Evolutionary conservation across 2,113 vertebrate genomes (phyloP).

Genomic region (Anser brachyrhynchus): DNA sequence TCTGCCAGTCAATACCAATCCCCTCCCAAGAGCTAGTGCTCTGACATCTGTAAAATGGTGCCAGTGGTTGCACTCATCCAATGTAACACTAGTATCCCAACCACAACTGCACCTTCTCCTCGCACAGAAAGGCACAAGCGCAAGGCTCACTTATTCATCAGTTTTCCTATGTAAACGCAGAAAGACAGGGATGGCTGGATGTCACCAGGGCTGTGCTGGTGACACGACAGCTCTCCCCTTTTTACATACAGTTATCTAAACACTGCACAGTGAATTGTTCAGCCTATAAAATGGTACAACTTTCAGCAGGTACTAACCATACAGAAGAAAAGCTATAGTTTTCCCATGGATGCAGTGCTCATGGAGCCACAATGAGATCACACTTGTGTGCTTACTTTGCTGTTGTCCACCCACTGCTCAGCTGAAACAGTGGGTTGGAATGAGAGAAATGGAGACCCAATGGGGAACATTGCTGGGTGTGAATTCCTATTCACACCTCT

Average conservation of each 20-base stretch:
- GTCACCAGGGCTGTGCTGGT: neutral
- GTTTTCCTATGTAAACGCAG: neutral
- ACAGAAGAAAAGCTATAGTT: neutral
- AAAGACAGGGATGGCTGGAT: neutral
- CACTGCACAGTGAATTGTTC: neutral
- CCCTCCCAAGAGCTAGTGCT: neutral
- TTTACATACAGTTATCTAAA: neutral
- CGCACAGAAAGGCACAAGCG: neutral
- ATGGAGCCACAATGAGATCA: neutral
- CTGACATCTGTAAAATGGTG: neutral
- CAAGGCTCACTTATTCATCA: neutral
- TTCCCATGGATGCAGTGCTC: fast-evolving
- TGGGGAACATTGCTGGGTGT: neutral
- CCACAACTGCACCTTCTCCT: neutral
- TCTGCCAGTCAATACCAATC: neutral
- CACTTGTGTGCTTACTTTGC: neutral
- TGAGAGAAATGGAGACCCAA: neutral
- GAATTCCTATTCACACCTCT: slow-evolving; percentile 33
- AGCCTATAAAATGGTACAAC: neutral
- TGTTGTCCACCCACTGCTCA: neutral
- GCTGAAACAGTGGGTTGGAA: neutral
- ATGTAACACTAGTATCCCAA: neutral
- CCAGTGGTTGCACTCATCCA: neutral
- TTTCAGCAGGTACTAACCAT: neutral
- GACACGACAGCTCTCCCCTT: neutral